These are phyloP conservation scores for Zaprionus obscuricornis DNA, from an alignment of 2,888 invertebrate genomes.

Conservation along the genomic window DNA sequence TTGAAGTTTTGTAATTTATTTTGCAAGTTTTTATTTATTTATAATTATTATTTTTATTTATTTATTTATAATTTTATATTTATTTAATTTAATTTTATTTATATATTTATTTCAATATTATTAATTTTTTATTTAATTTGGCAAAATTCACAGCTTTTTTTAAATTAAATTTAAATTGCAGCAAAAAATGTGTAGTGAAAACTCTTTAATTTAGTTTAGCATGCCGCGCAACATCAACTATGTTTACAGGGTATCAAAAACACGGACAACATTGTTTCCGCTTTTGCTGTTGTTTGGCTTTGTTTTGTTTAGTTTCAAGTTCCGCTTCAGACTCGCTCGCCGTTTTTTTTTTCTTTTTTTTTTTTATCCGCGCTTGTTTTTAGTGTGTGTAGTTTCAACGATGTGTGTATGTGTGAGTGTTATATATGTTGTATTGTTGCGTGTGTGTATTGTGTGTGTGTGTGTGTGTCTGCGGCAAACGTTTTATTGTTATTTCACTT, in stretches of 20 bases:
- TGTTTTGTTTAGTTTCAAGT: constrained; percentile 64
- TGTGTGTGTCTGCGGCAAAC: constrained; percentile 48
- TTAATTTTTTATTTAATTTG: too few species aligned
- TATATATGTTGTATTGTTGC: neutral
- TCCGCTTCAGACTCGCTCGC: constrained; percentile 47
- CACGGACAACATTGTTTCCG: constrained; percentile 65
- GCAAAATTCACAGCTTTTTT: too few species aligned
- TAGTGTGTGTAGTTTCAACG: constrained; percentile 17
- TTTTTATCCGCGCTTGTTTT: constrained; percentile 49
- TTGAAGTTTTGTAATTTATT: too few species aligned
- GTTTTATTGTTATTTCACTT: constrained; percentile 69
- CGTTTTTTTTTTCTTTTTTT: constrained; percentile 41
- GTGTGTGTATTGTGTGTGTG: constrained; percentile 3
- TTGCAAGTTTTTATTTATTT: too few species aligned
- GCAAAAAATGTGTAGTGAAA: too few species aligned
- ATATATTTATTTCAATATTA: too few species aligned
- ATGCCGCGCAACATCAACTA: too few species aligned
- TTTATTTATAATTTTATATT: too few species aligned
- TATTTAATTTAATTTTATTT: too few species aligned
- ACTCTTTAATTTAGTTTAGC: too few species aligned
- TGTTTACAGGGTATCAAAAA: constrained; percentile 22
- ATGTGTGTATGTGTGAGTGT: constrained; percentile 20
- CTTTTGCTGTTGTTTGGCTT: constrained; percentile 51
- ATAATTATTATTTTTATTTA: too few species aligned
- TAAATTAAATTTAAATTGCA: too few species aligned